phyloP scores from a whole-genome alignment of 2,113 vertebrate species.

The Nestor notabilis region DNA sequence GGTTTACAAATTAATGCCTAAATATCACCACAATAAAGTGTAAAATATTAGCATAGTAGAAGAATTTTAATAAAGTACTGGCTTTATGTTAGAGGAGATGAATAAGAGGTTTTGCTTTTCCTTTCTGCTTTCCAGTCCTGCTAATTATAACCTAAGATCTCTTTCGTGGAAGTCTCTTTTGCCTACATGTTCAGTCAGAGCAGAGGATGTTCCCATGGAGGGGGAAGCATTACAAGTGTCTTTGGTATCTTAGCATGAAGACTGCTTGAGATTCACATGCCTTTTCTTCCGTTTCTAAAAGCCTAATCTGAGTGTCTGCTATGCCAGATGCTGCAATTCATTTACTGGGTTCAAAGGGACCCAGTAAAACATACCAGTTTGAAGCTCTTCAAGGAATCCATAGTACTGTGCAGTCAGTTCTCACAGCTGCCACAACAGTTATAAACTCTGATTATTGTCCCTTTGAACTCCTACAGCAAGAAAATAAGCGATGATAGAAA shows the following conservation, averaged over 20 bases:
- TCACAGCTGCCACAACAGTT: neutral
- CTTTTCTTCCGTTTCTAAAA: neutral
- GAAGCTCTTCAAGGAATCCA: neutral
- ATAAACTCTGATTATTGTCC: neutral
- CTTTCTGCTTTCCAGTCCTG: neutral
- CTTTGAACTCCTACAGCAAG: neutral
- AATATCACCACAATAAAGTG: neutral
- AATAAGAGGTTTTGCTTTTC: neutral
- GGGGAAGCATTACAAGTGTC: neutral
- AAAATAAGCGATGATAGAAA: neutral
- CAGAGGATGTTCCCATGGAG: neutral
- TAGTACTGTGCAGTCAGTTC: accelerated
- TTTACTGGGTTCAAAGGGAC: neutral
- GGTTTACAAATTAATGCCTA: neutral
- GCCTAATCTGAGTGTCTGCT: neutral
- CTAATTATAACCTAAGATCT: neutral
- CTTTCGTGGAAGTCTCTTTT: neutral
- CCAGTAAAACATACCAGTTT: neutral
- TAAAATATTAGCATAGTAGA: neutral
- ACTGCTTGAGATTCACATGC: neutral
- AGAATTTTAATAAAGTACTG: neutral
- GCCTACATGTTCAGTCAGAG: neutral
- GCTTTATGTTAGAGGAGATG: neutral
- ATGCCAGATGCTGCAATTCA: neutral
- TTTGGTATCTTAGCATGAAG: neutral